A percentile compares a stretch with the other conserved stretches of the same genome.
phyloP scores from a whole-genome alignment of 2,888 invertebrate genomes.

The Lasioglossum figueresi region DNA sequence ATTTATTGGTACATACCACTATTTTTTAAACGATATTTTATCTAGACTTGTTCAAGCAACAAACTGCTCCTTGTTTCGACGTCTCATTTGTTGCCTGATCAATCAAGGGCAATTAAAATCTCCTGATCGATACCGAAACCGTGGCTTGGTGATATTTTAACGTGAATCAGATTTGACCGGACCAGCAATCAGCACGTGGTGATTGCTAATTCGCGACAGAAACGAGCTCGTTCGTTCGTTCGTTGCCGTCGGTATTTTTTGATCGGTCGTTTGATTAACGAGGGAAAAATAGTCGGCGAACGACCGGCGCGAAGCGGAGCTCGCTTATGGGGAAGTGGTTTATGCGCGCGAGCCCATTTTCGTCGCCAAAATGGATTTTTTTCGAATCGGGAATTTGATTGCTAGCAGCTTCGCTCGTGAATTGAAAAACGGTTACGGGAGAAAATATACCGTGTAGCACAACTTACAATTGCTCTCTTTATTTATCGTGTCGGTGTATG shows the following conservation, averaged over 20 bases:
- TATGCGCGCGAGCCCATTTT: conserved; percentile 34
- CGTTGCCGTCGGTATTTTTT: conserved; percentile 48
- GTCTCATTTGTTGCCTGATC: not conserved
- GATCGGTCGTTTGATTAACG: conserved; percentile 56
- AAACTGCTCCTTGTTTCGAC: not conserved
- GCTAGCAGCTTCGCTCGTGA: not conserved
- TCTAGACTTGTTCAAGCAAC: not conserved
- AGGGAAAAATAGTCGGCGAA: conserved; percentile 46
- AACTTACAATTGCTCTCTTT: not conserved
- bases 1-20: not conserved
- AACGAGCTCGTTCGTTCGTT: conserved; percentile 41
- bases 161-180: conserved; percentile 40
- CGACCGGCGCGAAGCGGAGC: not conserved
- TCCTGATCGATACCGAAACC: conserved; percentile 20
- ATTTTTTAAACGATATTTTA: not conserved
- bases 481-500: not conserved
- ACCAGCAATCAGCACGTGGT: conserved; percentile 48
- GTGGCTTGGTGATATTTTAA: conserved; percentile 21
- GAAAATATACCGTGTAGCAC: not conserved
- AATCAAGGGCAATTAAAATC: conserved; percentile 31
- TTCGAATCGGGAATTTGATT: not conserved
- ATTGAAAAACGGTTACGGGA: not conserved
- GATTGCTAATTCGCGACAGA: conserved; percentile 54
- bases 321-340: conserved; percentile 30
- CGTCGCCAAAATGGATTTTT: conserved; percentile 20